Conservation (phyloP, 2,797 vertebrate genomes). For the Sciaenops ocellatus region DNA sequence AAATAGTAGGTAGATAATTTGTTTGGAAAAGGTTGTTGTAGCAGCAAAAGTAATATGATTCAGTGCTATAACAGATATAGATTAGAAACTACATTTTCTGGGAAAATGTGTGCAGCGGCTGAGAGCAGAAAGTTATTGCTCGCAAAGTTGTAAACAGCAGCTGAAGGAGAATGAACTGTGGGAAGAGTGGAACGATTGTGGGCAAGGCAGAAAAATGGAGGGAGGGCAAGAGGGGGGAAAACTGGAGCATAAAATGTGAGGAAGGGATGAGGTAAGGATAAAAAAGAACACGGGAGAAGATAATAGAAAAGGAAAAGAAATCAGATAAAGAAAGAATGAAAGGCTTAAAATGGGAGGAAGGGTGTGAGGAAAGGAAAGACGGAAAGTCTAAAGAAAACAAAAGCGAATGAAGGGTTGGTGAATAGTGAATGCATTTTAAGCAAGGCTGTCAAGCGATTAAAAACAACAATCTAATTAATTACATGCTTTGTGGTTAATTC, state of each 20-base stretch:
- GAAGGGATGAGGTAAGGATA: neutral
- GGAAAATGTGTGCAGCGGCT: neutral
- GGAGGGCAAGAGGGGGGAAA: neutral
- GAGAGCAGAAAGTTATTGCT: conserved; percentile 1
- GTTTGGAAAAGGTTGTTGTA: neutral
- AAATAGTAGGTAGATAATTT: neutral
- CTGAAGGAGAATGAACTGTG: neutral
- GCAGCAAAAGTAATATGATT: neutral
- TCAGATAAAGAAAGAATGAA: neutral
- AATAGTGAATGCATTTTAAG: neutral
- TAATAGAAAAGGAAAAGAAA: neutral
- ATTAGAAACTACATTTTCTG: conserved; percentile 6
- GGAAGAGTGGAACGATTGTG: neutral
- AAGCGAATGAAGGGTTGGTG: neutral
- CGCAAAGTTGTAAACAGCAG: conserved; percentile 1
- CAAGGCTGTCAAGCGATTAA: too few species aligned
- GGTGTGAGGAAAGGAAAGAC: neutral
- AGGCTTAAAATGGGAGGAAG: too few species aligned
- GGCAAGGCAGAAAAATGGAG: neutral
- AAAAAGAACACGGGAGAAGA: neutral
- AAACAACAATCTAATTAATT: too few species aligned
- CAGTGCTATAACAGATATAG: neutral
- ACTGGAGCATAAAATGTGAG: neutral
- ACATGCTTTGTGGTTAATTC: too few species aligned
- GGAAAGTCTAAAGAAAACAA: neutral